Evolutionary conservation across 2,113 vertebrate genomes (phyloP).

Genomic region (Marmota flaviventris): DNA sequence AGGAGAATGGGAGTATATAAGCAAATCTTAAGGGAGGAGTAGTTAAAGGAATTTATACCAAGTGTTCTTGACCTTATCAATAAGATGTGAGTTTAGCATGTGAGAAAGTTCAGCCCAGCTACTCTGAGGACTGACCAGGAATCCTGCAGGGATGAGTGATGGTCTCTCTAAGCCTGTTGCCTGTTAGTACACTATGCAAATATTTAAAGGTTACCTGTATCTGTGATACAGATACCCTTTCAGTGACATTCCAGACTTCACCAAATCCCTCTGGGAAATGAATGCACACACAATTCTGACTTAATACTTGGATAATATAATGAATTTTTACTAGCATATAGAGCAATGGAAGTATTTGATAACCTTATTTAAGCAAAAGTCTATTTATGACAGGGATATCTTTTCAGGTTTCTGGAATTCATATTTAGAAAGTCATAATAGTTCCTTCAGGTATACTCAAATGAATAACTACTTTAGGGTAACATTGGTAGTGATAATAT

Average conservation of each 20-base stretch:
- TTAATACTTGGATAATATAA: constrained; percentile 64
- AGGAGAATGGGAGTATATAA: background rate
- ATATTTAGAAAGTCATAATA: constrained; percentile 74
- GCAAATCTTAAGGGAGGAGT: background rate
- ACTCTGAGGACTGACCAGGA: background rate
- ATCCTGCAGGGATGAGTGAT: background rate
- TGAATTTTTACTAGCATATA: constrained; percentile 67
- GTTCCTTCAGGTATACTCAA: constrained; percentile 78
- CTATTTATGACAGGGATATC: constrained; percentile 69
- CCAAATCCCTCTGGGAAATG: background rate
- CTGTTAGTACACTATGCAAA: background rate
- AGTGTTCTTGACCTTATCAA: background rate
- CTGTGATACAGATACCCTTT: constrained; percentile 37
- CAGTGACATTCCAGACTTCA: background rate
- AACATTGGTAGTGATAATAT: constrained; percentile 73
- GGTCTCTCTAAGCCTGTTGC: background rate
- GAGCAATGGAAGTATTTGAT: constrained; percentile 62
- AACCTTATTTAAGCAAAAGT: constrained; percentile 77
- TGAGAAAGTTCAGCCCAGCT: background rate
- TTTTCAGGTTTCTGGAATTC: constrained; percentile 81
- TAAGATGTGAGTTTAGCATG: background rate
- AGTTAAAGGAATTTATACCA: background rate
- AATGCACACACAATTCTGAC: constrained; percentile 53
- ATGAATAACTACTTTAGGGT: constrained; percentile 81
- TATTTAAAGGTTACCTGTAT: constrained; percentile 63